Percentiles rank a stretch among this genome's conserved stretches.
Conservation (phyloP, 2,888 invertebrate genomes). For the Drosophila mayaguana region DNA sequence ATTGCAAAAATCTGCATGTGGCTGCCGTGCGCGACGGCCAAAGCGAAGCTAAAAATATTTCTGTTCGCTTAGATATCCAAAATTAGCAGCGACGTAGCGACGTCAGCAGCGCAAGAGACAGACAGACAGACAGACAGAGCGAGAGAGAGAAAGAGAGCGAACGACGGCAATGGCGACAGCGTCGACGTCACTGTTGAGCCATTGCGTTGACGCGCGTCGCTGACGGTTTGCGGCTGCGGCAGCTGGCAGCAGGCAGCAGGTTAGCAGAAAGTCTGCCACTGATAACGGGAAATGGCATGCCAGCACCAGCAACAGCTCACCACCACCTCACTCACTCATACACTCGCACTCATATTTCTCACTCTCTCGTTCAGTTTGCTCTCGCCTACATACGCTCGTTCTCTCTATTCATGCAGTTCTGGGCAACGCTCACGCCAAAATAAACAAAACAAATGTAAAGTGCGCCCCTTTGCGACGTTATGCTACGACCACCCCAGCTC, state of each 20-base stretch:
- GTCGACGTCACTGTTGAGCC: conserved; percentile 65
- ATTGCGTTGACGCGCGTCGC: conserved; percentile 31
- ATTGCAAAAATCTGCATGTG: conserved; percentile 80
- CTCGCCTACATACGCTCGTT: conserved; percentile 33
- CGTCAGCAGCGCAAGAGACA: conserved; percentile 41
- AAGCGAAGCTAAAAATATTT: conserved; percentile 73
- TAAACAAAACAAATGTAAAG: conserved; percentile 79
- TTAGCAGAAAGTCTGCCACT: conserved; percentile 78
- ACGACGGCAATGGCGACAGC: conserved; percentile 35
- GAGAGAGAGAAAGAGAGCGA: neutral
- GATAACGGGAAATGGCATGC: conserved; percentile 78
- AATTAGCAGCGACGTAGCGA: conserved; percentile 69
- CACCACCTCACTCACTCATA: conserved; percentile 29
- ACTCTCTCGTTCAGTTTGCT: conserved; percentile 2
- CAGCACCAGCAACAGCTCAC: conserved; percentile 52
- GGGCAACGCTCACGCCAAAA: conserved; percentile 75
- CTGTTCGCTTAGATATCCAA: conserved; percentile 76
- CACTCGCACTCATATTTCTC: conserved; percentile 21
- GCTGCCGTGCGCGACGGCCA: conserved; percentile 50
- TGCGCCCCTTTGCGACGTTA: conserved; percentile 57
- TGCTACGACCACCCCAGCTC: conserved; percentile 18
- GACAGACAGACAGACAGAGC: neutral
- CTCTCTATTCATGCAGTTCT: conserved; percentile 45
- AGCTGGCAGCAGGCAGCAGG: conserved; percentile 74
- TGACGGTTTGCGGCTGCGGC: conserved; percentile 39